Evolutionary conservation across 2,888 invertebrate species (phyloP).

Genomic region (Pterostichus madidus): DNA sequence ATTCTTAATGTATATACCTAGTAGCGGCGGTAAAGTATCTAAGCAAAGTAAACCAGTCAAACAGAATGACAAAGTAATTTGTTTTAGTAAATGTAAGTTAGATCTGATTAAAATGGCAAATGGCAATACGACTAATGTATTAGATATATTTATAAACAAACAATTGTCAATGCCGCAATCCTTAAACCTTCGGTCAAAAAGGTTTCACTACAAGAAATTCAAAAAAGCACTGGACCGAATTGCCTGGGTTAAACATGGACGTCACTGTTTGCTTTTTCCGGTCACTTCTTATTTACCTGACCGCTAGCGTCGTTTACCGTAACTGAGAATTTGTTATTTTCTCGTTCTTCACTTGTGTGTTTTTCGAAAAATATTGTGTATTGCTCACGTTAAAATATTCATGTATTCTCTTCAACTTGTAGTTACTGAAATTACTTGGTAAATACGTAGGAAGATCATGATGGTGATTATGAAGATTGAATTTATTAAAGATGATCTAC

Average conservation of each 20-base stretch:
- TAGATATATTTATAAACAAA: background rate
- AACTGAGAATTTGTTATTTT: conserved; percentile 20
- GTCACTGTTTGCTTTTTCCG: conserved; percentile 10
- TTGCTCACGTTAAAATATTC: conserved; percentile 53
- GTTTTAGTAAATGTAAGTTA: too few relatives aligned
- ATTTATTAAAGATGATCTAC: conserved; percentile 12
- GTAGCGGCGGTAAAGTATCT: too few relatives aligned
- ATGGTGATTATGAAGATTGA: conserved; percentile 31
- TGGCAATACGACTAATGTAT: too few relatives aligned
- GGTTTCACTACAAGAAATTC: conserved; percentile 8
- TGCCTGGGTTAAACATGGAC: background rate
- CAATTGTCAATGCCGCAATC: background rate
- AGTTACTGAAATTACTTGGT: conserved; percentile 12
- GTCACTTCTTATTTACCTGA: conserved; percentile 9
- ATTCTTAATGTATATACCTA: too few relatives aligned
- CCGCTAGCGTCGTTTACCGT: background rate
- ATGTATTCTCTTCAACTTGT: conserved; percentile 22
- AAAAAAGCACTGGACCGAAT: conserved; percentile 18
- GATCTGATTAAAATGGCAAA: too few relatives aligned
- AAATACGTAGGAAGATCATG: conserved; percentile 39
- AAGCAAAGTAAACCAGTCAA: too few relatives aligned
- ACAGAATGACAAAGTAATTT: too few relatives aligned
- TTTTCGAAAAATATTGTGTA: conserved; percentile 34
- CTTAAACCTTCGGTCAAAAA: background rate
- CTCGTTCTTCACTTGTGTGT: background rate